phyloP scores from a whole-genome alignment of 2,113 vertebrate species.

The Recurvirostra avosetta region DNA sequence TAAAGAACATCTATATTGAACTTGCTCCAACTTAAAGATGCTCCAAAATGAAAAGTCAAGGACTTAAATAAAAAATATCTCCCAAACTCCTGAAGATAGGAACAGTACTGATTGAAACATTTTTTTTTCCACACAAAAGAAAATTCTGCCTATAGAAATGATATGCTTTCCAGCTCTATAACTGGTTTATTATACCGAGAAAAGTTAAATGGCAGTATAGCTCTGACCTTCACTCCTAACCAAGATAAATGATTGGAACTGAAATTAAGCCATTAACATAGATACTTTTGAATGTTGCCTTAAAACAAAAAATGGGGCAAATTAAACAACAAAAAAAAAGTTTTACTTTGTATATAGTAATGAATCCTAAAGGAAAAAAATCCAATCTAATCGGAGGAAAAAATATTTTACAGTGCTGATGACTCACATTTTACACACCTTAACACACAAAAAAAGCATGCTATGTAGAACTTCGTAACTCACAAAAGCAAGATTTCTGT shows the following conservation, averaged over 20 bases:
- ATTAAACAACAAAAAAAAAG: neutral
- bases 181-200: neutral
- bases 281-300: neutral
- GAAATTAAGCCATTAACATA: neutral
- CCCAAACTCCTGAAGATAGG: neutral
- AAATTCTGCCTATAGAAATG: neutral
- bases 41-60: neutral
- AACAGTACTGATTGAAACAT: neutral
- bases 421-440: neutral
- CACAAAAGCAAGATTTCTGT: neutral
- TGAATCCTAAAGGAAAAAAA: neutral
- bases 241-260: neutral
- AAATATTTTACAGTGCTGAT: neutral
- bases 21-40: neutral
- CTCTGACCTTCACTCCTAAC: neutral
- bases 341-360: neutral
- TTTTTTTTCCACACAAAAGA: neutral
- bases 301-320: neutral
- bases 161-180: neutral
- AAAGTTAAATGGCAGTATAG: neutral
- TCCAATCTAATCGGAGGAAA: neutral
- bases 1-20: neutral
- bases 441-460: neutral
- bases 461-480: neutral
- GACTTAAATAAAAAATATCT: neutral